Evolutionary conservation across 1,140 invertebrate genomes (phyloP), one percentile per base, ranked within the genome.

Genomic region (Macrosteles quadrilineatus): DNA sequence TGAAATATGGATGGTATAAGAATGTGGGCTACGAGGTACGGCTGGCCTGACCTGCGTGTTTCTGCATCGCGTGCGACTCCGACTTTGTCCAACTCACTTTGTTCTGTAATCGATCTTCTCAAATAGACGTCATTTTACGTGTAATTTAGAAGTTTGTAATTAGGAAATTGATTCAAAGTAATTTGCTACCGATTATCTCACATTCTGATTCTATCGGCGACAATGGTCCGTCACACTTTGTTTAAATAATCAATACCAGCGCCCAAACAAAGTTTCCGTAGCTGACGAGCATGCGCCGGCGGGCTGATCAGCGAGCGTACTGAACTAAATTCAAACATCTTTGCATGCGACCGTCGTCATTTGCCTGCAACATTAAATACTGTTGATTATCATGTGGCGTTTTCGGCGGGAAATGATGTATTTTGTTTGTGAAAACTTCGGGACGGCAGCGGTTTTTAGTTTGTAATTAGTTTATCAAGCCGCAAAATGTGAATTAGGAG

Each of bases 1-100:
- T 59, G 55, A 59, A 59, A 59, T 59, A 59, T 59, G 55, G 55
- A 59, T 59, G 55, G 55, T 59, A 59, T 59, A 59, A 59, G 55
- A 59, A 59, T 59, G 55, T 59, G 55, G 55, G 55, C 55, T 59
- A 59, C 55, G 2, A 59, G 55, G 55, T 30, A 59, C 55, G 55
- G 55, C 55, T 21, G 17, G 36, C 9, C 36, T 9, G 19, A 23
- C 27, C 55, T 59, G 55, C 55, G 55, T 59, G 55, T 21, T 27
- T 2, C 23, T 36, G 32, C 55, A 25, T 59, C 55, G 55, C 55
- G 55, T 59, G 55, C 25, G 55, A 6, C 55, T 21, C 55, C 23
- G 25, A 9, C 23, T 29, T n/a, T 9, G 21, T 11, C 47, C 47
- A 6, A 59, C 23, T 59, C 55, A 59, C 55, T 59, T 59, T 59